Percentiles rank a stretch among this genome's conserved stretches.
Conservation (phyloP, 1,140 invertebrate genomes). For the Oryctes rhinoceros region DNA sequence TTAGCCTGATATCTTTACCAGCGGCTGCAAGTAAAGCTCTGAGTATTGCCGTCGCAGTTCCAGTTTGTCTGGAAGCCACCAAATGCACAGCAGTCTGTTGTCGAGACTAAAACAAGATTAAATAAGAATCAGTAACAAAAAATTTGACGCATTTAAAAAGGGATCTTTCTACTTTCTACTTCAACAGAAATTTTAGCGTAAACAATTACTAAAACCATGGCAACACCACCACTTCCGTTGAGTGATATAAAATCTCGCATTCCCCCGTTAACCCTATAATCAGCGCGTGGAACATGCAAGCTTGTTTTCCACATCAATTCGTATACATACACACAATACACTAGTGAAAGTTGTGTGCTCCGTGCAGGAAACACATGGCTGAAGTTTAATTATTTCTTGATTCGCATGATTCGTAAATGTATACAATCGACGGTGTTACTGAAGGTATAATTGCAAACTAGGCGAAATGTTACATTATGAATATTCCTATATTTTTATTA, state of each 20-base stretch:
- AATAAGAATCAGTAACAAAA: not conserved
- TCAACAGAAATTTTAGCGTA: constrained; percentile 6
- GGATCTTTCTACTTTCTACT: not conserved
- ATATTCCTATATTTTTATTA: no score
- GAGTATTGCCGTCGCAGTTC: constrained; percentile 88
- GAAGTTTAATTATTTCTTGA: not conserved
- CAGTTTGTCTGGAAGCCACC: constrained; percentile 87
- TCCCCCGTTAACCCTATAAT: not conserved
- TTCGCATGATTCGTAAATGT: not conserved
- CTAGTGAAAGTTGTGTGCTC: not conserved
- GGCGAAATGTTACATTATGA: not conserved
- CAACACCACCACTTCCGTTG: not conserved
- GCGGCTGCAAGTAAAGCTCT: constrained; percentile 83
- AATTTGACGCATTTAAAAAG: not conserved
- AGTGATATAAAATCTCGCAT: constrained; percentile 9
- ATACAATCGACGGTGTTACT: not conserved
- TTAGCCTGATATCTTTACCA: constrained; percentile 86
- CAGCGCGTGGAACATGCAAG: constrained; percentile 12
- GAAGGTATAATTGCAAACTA: not conserved
- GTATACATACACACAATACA: not conserved
- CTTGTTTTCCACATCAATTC: not conserved
- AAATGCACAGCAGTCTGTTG: constrained; percentile 92
- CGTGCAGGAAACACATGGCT: not conserved
- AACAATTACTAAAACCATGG: constrained; percentile 24
- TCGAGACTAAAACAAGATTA: constrained; percentile 65